Percentiles rank a stretch among this genome's conserved stretches.
Conservation (phyloP, 2,888 invertebrate species). For the Diloba caeruleocephala region DNA sequence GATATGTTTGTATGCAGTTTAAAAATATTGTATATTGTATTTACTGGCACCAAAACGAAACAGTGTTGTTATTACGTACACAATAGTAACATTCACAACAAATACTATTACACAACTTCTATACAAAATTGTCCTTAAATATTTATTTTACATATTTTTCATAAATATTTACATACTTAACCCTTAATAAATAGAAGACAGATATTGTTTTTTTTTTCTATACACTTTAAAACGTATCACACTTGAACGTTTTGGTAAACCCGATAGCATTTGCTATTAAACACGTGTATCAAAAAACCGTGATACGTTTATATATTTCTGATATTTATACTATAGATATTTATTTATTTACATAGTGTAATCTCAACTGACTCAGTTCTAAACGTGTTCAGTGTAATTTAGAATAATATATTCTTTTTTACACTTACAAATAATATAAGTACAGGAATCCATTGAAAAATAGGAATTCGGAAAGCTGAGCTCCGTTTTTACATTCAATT, state of each 20-base stretch:
- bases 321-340: slow-evolving; percentile 55
- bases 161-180: slow-evolving; percentile 81
- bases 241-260: slow-evolving; percentile 38
- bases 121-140: slow-evolving; percentile 81
- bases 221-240: slow-evolving; percentile 64
- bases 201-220: slow-evolving; percentile 59
- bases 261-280: slow-evolving; percentile 23
- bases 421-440: slow-evolving; percentile 52
- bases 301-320: slow-evolving; percentile 57
- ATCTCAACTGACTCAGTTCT: slow-evolving; percentile 63
- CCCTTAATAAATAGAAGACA: slow-evolving; percentile 71
- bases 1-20: slow-evolving; percentile 51
- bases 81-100: slow-evolving; percentile 73
- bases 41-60: slow-evolving; percentile 68
- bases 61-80: slow-evolving; percentile 44
- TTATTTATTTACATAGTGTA: slow-evolving; percentile 63
- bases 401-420: slow-evolving; percentile 44
- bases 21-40: slow-evolving; percentile 43
- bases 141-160: slow-evolving; percentile 60
- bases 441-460: slow-evolving; percentile 50
- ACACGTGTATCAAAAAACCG: slow-evolving; percentile 41
- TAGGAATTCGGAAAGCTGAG: slow-evolving; percentile 64
- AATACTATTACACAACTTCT: slow-evolving; percentile 71
- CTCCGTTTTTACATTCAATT: slow-evolving; percentile 51
- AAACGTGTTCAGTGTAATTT: slow-evolving; percentile 50